Percentiles rank a stretch among this genome's conserved stretches.
These are phyloP conservation scores for Cochlearius cochlearius DNA, from an alignment of 2,113 vertebrate genomes.

Conservation along the genomic window DNA sequence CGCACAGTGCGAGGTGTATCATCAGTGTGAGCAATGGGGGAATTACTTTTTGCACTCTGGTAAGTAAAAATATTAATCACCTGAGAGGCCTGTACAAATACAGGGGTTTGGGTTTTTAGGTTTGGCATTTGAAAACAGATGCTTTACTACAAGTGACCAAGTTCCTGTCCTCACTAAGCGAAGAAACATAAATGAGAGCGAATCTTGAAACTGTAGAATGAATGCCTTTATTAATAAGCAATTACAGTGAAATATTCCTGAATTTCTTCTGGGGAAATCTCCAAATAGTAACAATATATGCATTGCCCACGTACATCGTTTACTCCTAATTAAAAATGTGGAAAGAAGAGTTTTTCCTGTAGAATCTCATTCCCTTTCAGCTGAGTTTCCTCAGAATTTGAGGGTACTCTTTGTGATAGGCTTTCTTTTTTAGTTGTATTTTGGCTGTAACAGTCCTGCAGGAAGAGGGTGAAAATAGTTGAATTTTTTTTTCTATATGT, in stretches of 20 bases:
- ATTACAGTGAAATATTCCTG: not conserved
- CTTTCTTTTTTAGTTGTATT: not conserved
- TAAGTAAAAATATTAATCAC: constrained; percentile 55
- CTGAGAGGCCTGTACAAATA: not conserved
- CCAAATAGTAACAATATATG: not conserved
- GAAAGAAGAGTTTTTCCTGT: not conserved
- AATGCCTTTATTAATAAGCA: not conserved
- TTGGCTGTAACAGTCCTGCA: not conserved
- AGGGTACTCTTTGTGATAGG: not conserved
- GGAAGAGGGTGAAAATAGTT: not conserved
- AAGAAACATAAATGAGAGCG: not conserved
- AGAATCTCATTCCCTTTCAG: not conserved
- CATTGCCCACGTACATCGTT: not conserved
- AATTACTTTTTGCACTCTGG: constrained; percentile 96
- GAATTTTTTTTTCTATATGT: not conserved
- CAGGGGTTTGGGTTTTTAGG: not conserved
- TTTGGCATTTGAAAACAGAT: not conserved
- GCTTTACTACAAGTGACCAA: not conserved
- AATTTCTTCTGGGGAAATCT: not conserved
- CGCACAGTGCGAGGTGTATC: constrained; percentile 91
- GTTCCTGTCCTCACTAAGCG: not conserved
- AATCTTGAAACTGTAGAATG: not conserved
- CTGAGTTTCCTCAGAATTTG: not conserved
- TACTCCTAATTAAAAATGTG: not conserved
- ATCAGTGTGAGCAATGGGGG: constrained; percentile 90